phyloP scores from a whole-genome alignment of 1,140 invertebrate genomes.

The Drosophila jambulina region DNA sequence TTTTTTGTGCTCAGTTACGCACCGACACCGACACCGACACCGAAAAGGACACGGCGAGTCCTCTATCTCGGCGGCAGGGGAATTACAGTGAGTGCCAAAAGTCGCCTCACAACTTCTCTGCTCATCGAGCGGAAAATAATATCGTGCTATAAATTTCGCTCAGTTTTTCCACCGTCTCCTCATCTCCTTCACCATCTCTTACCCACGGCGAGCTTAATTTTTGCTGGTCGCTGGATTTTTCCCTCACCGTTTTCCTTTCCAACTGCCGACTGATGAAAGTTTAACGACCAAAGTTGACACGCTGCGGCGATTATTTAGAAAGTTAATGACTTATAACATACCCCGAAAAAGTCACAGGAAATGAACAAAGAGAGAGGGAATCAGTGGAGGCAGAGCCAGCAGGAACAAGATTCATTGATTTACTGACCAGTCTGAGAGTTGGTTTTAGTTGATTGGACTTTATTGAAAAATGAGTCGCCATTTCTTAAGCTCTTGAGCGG shows the following conservation, averaged over 20 bases:
- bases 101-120: constrained; percentile 81
- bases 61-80: constrained; percentile 18
- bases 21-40: constrained; percentile 61
- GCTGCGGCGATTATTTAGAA: constrained; percentile 83
- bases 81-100: constrained; percentile 65
- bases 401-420: constrained; percentile 48
- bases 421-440: constrained; percentile 48
- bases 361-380: constrained; percentile 24
- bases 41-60: constrained; percentile 58
- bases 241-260: constrained; percentile 44
- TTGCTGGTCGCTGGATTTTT: constrained; percentile 43
- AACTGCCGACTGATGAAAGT: constrained; percentile 73
- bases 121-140: constrained; percentile 83
- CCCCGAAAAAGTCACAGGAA: constrained; percentile 50
- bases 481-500: constrained; percentile 44
- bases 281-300: constrained; percentile 84
- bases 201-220: constrained; percentile 34
- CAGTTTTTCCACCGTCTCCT: constrained; percentile 56
- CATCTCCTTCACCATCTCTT: neutral
- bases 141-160: constrained; percentile 82
- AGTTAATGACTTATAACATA: constrained; percentile 83
- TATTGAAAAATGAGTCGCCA: constrained; percentile 54
- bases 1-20: constrained; percentile 81
- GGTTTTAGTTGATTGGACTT: constrained; percentile 56
- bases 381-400: constrained; percentile 1